Evolutionary conservation across 2,888 invertebrate species (phyloP), one percentile per base, ranked within the genome.

Genomic region (Folsomia candida): DNA sequence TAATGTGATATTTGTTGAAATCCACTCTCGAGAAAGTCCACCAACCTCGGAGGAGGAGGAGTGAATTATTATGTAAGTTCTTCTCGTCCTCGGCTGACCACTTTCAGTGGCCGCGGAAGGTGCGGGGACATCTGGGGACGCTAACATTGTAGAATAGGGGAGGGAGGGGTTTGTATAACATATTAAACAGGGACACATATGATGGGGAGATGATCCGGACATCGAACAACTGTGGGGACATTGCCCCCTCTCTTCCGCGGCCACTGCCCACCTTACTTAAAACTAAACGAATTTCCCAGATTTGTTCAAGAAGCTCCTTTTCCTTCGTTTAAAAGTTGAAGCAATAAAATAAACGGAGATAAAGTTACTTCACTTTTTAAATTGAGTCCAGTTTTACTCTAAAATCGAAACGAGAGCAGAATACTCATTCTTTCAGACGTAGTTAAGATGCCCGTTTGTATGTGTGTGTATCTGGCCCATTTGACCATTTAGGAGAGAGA

Each of bases 291-390:
- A 22, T 61, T 28, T 61, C 61, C 22, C 9, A 60, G 60, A 28
- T 28, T 28, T 61, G 9, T 29, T 28, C 27, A 28, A 26, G 61
- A 61, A 54, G 61, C 27, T n/a, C 3, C 14, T 61, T 54, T n/a
- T 54, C 18, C 4, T 6, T 22, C 18, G 27, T 27, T 61, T 61
- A 28, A 27, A 28, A 61, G 61, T 27, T 26, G 28, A 61, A n/a
- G 61, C 47, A 64, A 64, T 64, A 64, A 64, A 64, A 64, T 64
- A 51, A 51, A 47, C 51, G 63, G 22, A 64, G 29, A 64, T 64
- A 29, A 64, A 22, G 24, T 25, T 18, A 37, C 37, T 37, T 37
- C 37, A 37, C 37, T 37, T 37, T 47, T 4, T 57, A 20, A 57
- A 57, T 22, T 57, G n/a, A n/a, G n/a, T 57, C 22, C 22, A 22